These are phyloP conservation scores for Oscheius sp. DNA, from an alignment of 2,888 invertebrate genomes.

Conservation along the genomic window DNA sequence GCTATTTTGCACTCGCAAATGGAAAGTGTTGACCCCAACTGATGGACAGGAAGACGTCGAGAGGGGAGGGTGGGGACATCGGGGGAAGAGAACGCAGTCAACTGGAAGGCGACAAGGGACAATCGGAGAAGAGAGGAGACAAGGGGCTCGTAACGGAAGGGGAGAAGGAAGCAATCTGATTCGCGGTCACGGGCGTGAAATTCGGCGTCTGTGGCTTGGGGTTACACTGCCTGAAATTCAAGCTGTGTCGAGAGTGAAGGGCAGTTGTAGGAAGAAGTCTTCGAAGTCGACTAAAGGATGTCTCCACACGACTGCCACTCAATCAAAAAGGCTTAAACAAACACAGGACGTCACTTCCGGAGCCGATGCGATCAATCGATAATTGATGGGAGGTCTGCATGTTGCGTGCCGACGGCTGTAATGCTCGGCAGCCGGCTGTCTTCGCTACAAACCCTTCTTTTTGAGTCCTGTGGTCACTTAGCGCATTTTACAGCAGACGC, in stretches of 20 bases:
- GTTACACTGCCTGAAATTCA: constrained; percentile 21
- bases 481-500: constrained; percentile 1
- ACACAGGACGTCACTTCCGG: constrained; percentile 28
- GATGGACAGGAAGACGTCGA: not conserved
- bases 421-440: constrained; percentile 1
- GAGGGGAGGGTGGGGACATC: no score
- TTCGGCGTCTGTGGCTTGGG: not conserved
- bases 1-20: not conserved
- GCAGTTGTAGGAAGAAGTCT: not conserved
- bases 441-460: constrained; percentile 17
- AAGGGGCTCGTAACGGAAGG: not conserved
- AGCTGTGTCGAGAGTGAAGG: not conserved
- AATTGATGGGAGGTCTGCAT: constrained; percentile 27
- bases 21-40: constrained; percentile 14
- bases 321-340: constrained; percentile 19
- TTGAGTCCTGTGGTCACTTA: constrained; percentile 24
- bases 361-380: constrained; percentile 13
- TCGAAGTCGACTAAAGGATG: not conserved
- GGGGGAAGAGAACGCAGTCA: not conserved
- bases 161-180: constrained; percentile 1
- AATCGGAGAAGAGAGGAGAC: constrained; percentile 11
- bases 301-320: not conserved
- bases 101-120: not conserved
- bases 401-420: constrained; percentile 27
- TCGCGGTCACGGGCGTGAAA: constrained; percentile 1